Evolutionary conservation across 30 jellyfish, hydroid and myxozoan genomes (phyloP), one percentile per base, ranked within the genome.

Genomic region (Hydractinia echinata): DNA sequence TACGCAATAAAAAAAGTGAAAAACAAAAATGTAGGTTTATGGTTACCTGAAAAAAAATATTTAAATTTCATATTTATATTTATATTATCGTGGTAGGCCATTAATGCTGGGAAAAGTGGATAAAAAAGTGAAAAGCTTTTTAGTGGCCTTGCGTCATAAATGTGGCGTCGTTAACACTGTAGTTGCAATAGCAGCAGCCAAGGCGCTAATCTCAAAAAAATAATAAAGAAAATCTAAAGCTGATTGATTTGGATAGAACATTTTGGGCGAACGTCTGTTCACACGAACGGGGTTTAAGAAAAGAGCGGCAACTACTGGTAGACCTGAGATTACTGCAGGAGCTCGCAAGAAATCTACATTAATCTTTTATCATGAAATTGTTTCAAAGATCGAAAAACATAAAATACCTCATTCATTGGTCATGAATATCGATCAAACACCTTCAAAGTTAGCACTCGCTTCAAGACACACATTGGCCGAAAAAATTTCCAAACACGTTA

Each of bases 381-480:
- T 58, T 58, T 13, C 69, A 11, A 58, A 58, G 69, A 58, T 0
- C 69, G 69, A 58, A 16, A 58, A 58, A 16, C 69, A 58, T 58
- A 58, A 58, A 58, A 58, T 58, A 58, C 69, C 69, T 16, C 2
- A 58, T 16, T 58, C 20, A 44, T 9, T 67, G 53, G 4, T 72
- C 81, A 21, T 72, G 5, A 8, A 8, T 7, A 72, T 68, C 1
- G 81, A 72, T 4, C 78, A 67, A 21, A 67, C 78, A 21, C 78
- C 78, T 21, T 67, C 78, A 21, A 67, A 67, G 53, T 19, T 67
- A n/a, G 78, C 53, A 67, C 54, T 44, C 8, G 53, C 78, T 21
- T 67, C 78, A 9, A 67, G 78, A 67, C 78, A 67, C 78, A 67
- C 81, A 72, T 19, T 67, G 44, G 78, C 78, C 54, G 78, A 67